Percentiles rank a stretch among this genome's conserved stretches.
These are phyloP conservation scores for Drosophila nikananu DNA, from an alignment of 1,140 invertebrate genomes.

Conservation along the genomic window DNA sequence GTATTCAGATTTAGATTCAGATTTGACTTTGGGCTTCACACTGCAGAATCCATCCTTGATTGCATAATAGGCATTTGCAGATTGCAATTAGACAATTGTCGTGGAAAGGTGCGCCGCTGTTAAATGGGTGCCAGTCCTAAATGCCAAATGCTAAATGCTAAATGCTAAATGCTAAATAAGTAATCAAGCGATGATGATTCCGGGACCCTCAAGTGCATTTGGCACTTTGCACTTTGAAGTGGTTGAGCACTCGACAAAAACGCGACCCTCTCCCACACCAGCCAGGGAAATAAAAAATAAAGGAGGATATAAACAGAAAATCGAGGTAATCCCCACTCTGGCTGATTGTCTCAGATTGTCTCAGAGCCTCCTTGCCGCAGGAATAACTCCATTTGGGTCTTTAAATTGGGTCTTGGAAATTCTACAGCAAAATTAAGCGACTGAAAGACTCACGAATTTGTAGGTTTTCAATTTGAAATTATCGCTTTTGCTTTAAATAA, in stretches of 20 bases:
- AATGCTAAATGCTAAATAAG: slow-evolving; percentile 74
- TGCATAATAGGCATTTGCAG: slow-evolving; percentile 70
- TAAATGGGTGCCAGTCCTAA: slow-evolving; percentile 75
- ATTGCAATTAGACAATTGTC: slow-evolving; percentile 77
- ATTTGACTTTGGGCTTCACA: neutral
- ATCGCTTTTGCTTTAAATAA: neutral
- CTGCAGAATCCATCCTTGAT: slow-evolving; percentile 42
- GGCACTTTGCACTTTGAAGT: slow-evolving; percentile 77
- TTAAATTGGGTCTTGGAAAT: neutral
- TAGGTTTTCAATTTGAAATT: neutral
- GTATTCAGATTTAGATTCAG: slow-evolving; percentile 50
- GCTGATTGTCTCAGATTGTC: slow-evolving; percentile 9
- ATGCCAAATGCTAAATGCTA: slow-evolving; percentile 37
- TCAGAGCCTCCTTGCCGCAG: neutral
- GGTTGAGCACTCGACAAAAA: slow-evolving; percentile 47
- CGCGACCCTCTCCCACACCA: slow-evolving; percentile 8
- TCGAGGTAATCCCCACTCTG: slow-evolving; percentile 32
- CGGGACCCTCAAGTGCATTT: slow-evolving; percentile 59
- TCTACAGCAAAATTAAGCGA: neutral
- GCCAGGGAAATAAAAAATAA: too few species aligned
- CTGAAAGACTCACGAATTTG: too few species aligned
- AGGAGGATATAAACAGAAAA: slow-evolving; percentile 1
- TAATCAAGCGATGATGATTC: slow-evolving; percentile 68
- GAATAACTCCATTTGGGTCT: neutral
- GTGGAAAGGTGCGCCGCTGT: slow-evolving; percentile 12